Evolutionary conservation across 2,888 invertebrate genomes (phyloP).

Genomic region (Eupithecia subfuscata): DNA sequence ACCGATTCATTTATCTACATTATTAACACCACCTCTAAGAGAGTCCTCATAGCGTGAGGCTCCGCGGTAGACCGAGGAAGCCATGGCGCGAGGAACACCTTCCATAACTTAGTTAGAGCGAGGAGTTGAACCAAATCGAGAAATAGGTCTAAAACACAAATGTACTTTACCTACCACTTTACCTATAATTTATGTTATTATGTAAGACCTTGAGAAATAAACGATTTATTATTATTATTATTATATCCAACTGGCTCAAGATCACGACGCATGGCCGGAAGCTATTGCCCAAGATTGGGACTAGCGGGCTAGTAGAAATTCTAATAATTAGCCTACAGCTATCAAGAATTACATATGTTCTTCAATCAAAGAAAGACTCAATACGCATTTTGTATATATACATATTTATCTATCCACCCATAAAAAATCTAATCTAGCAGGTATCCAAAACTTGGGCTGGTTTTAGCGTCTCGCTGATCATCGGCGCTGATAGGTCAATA

Average conservation of each 20-base stretch:
- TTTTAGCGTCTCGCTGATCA: no score
- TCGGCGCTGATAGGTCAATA: no score
- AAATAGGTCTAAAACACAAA: no score
- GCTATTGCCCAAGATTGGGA: background rate
- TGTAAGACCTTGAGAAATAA: no score
- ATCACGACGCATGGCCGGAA: background rate
- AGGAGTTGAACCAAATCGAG: no score
- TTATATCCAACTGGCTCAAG: background rate
- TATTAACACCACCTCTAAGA: background rate
- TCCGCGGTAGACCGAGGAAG: background rate
- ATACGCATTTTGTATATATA: background rate
- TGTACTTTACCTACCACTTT: no score
- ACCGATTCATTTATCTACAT: background rate
- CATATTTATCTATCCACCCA: background rate
- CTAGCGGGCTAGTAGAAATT: background rate
- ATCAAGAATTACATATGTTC: background rate
- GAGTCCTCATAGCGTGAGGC: background rate
- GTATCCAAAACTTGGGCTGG: no score
- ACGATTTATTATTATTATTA: no score
- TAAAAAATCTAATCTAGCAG: conserved; percentile 12
- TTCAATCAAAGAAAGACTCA: background rate
- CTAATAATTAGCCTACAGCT: background rate
- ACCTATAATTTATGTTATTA: no score
- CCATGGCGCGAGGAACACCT: background rate
- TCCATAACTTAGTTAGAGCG: no score